Evolutionary conservation across 2,797 vertebrate species (phyloP), one percentile per base, ranked within the genome.

Genomic region (Pseudomugil gertrudae): DNA sequence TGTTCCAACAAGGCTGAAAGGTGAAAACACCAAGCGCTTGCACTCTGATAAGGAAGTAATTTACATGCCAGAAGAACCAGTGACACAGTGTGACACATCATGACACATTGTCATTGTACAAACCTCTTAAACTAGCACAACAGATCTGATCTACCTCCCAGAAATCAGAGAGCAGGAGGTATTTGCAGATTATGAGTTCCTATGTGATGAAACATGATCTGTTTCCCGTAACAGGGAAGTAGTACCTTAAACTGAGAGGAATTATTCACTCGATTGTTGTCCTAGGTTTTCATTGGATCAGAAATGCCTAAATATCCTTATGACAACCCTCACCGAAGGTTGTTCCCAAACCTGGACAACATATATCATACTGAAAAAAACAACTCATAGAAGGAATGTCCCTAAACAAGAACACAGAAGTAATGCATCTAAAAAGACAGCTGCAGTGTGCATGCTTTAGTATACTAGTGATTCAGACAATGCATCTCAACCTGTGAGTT

Each of bases 181-280:
- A 84, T 90, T 90, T 90, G 89, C 79, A 8, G 83, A 87, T 84
- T 90, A 73, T 0, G 57, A 88, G 85, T 88, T 89, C 75, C 85
- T 84, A 63, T 86, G 76, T 87, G 83, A 90, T 85, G 89, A 92
- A 92, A 89, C 75, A 30, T 51, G 79, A 76, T 74, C 69, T 54
- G 74, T 78, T 93, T 92, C 90, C 87, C 61, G 59, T 84, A 85
- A 92, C 79, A 84, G 64, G 78, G 80, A 91, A 89, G 78, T 80
- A 29, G 66, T 69, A 83, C 60, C 64, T 50, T 71, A 48, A 77
- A 82, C 40, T 9, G 68, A 88, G 64, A 68, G 76, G 61, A 50
- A 50, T 86, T 89, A 93, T 71, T 92, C 90, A 89, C 62, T 67
- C 75, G 32, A 62, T 73, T 79, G 84, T 80, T 48, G 63, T 78